Evolutionary conservation across 23 tunicate species (phyloP).

Genomic region (Styela clava): DNA sequence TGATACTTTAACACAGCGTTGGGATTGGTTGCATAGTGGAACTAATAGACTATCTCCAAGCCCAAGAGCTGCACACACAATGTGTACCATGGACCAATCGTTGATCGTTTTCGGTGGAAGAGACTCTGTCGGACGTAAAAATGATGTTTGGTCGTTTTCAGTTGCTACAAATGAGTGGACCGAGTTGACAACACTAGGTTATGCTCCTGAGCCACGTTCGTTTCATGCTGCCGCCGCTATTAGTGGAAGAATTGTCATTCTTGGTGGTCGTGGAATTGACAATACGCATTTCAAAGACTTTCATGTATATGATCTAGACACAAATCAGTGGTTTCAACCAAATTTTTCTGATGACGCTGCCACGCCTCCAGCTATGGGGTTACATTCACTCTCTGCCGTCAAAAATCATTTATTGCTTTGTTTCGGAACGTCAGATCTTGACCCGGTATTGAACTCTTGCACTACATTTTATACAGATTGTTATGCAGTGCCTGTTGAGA

Average conservation of each 20-base stretch:
- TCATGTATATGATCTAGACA: conserved; percentile 42
- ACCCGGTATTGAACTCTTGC: conserved; percentile 72
- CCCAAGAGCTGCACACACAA: conserved; percentile 70
- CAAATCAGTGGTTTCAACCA: conserved; percentile 76
- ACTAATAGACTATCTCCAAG: conserved; percentile 32
- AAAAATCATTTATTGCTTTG: conserved; percentile 27
- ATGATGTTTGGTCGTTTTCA: conserved; percentile 64
- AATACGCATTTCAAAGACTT: conserved; percentile 72
- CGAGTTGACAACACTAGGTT: conserved; percentile 33
- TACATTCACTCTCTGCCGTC: conserved; percentile 48
- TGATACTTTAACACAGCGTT: conserved; percentile 36
- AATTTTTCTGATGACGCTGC: neutral
- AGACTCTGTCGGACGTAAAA: conserved; percentile 48
- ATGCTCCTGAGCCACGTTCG: conserved; percentile 60
- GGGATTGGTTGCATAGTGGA: conserved; percentile 25
- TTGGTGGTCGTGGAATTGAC: conserved; percentile 59
- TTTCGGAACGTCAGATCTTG: conserved; percentile 61
- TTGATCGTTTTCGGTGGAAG: conserved; percentile 73
- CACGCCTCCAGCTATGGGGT: conserved; percentile 56
- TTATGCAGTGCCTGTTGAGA: conserved; percentile 19
- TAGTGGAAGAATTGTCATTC: conserved; percentile 38
- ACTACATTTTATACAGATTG: conserved; percentile 41
- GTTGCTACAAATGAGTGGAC: conserved; percentile 32
- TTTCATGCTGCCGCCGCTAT: conserved; percentile 56
- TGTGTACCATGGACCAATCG: conserved; percentile 22